Evolutionary conservation across 2,888 invertebrate genomes (phyloP).

Genomic region (Drosophila trichaetosa): DNA sequence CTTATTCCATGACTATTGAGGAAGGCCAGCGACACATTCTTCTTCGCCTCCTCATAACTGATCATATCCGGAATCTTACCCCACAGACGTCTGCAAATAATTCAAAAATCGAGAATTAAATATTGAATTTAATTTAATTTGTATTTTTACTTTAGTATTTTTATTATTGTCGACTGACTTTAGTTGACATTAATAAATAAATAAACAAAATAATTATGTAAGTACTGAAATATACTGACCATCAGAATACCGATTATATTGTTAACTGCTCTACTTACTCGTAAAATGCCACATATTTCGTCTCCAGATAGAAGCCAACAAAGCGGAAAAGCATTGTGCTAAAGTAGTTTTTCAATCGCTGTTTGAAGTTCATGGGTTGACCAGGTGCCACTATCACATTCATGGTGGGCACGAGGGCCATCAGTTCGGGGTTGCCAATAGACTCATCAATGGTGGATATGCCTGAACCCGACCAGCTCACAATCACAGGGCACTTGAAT

Average conservation of each 20-base stretch:
- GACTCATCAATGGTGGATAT: constrained; percentile 58
- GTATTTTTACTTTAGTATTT: neutral
- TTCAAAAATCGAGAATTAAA: neutral
- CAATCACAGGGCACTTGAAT: constrained; percentile 78
- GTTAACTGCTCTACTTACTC: constrained; percentile 50
- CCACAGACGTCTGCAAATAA: constrained; percentile 39
- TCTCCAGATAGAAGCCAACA: constrained; percentile 29
- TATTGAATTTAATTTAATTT: neutral
- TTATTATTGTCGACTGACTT: neutral
- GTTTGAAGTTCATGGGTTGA: constrained; percentile 60
- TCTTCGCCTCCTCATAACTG: constrained; percentile 65
- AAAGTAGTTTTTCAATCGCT: constrained; percentile 66
- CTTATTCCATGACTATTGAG: constrained; percentile 80
- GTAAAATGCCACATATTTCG: constrained; percentile 53
- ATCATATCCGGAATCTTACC: constrained; percentile 60
- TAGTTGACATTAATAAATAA: no score
- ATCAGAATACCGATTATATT: neutral
- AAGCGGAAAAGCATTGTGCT: constrained; percentile 26
- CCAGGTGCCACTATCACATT: constrained; percentile 46
- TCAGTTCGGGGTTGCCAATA: constrained; percentile 78
- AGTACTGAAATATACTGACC: neutral
- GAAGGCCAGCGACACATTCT: constrained; percentile 81
- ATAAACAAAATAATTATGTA: no score
- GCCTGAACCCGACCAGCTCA: constrained; percentile 69
- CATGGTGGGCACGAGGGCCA: constrained; percentile 72